These are phyloP conservation scores for Tiaroga cobitis DNA, from an alignment of 2,797 vertebrate genomes.

Conservation along the genomic window DNA sequence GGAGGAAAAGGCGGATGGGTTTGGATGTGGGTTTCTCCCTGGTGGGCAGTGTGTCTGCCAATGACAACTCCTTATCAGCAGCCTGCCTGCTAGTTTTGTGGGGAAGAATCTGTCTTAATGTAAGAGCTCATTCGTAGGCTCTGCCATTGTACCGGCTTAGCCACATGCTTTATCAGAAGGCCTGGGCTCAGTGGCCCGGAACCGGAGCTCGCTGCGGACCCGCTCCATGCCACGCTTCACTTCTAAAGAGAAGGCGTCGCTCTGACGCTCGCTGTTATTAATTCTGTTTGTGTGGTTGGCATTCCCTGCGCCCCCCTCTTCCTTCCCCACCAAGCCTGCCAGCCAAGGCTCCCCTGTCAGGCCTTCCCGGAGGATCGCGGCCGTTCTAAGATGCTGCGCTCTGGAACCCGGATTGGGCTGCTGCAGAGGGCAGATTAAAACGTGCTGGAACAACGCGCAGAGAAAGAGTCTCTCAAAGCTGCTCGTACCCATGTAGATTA, in stretches of 20 bases:
- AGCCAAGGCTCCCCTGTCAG: constrained; percentile 64
- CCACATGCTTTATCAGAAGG: constrained; percentile 74
- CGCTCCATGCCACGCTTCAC: constrained; percentile 60
- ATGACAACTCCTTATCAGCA: constrained; percentile 77
- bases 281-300: constrained; percentile 62
- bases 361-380: constrained; percentile 61
- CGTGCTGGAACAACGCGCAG: constrained; percentile 58
- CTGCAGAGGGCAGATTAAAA: constrained; percentile 67
- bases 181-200: constrained; percentile 76
- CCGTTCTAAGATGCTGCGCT: constrained; percentile 61
- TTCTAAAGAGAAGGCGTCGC: constrained; percentile 71
- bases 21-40: constrained; percentile 62
- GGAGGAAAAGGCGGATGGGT: constrained; percentile 39
- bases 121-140: constrained; percentile 65
- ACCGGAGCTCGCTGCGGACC: constrained; percentile 59
- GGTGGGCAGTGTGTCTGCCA: constrained; percentile 71
- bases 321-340: constrained; percentile 62
- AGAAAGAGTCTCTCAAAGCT: constrained; percentile 57
- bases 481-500: constrained; percentile 58
- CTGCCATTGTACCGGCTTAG: constrained; percentile 77
- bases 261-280: constrained; percentile 67
- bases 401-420: constrained; percentile 63
- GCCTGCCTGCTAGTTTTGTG: constrained; percentile 69
- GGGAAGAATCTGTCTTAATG: constrained; percentile 66
- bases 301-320: constrained; percentile 38